Percentiles rank a stretch among this genome's conserved stretches.
These are phyloP conservation scores for Neodiprion lecontei DNA, from an alignment of 1,140 invertebrate species.

Conservation along the genomic window DNA sequence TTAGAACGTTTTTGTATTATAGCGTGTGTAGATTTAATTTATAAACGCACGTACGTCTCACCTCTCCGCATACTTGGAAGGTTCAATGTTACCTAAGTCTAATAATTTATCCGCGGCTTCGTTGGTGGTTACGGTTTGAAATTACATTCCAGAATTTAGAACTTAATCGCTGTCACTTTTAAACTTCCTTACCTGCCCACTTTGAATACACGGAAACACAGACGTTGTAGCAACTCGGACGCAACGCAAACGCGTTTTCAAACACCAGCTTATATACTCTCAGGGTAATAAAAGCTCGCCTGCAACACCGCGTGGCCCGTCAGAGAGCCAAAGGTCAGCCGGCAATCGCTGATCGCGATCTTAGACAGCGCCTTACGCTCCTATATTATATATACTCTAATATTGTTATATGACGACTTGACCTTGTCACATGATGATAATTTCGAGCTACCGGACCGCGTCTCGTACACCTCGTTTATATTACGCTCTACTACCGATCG, in stretches of 20 bases:
- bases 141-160: neutral
- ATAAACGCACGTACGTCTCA: no score
- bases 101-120: neutral
- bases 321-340: neutral
- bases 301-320: no score
- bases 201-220: no score
- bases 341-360: neutral
- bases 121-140: neutral
- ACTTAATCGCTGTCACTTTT: neutral
- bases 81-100: neutral
- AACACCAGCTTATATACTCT: no score
- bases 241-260: no score
- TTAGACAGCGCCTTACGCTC: neutral
- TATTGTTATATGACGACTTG: neutral
- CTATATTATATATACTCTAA: neutral
- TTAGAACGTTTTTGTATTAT: no score
- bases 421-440: neutral
- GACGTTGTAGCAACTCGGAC: no score
- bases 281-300: no score
- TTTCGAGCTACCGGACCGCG: neutral
- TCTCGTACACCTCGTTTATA: neutral
- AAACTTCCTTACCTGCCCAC: neutral
- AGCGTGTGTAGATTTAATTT: no score
- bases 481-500: no score
- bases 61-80: no score